phyloP scores from a whole-genome alignment of 1,140 invertebrate genomes.

The Procambarus clarkii region DNA sequence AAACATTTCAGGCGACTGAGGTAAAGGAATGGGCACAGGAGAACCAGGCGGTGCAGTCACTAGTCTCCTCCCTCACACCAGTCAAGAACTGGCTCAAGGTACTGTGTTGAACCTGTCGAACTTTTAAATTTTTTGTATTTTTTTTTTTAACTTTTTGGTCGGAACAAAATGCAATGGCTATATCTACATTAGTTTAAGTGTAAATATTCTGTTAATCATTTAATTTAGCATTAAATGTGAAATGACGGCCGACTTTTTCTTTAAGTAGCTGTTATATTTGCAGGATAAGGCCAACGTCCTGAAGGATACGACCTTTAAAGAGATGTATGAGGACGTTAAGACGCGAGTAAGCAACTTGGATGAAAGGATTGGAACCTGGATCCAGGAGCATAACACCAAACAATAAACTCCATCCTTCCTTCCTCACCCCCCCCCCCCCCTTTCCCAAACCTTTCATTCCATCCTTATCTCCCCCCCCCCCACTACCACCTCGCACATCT shows the following conservation, averaged over 20 bases:
- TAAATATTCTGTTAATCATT: background rate
- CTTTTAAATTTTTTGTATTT: too few species aligned
- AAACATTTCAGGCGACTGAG: constrained; percentile 28
- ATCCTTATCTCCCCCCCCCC: too few species aligned
- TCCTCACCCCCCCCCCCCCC: too few species aligned
- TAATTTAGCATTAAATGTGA: too few species aligned
- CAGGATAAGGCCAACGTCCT: constrained; percentile 40
- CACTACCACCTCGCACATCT: too few species aligned
- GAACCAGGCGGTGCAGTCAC: constrained; percentile 32
- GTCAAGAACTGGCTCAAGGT: constrained; percentile 51
- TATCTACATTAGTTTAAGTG: background rate
- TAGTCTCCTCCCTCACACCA: constrained; percentile 2
- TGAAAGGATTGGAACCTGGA: constrained; percentile 32
- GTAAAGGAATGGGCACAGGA: constrained; percentile 33
- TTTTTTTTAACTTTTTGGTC: too few species aligned
- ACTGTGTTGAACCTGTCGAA: background rate
- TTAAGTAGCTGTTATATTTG: background rate
- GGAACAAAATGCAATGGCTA: too few species aligned
- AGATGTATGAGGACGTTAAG: constrained; percentile 54
- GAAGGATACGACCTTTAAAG: constrained; percentile 43
- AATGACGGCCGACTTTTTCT: too few species aligned
- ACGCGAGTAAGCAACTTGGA: background rate
- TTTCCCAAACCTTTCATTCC: too few species aligned
- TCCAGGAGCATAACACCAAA: background rate
- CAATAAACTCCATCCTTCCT: background rate